phyloP scores from a whole-genome alignment of 2,888 invertebrate genomes.

The Argyra leucocephala region DNA sequence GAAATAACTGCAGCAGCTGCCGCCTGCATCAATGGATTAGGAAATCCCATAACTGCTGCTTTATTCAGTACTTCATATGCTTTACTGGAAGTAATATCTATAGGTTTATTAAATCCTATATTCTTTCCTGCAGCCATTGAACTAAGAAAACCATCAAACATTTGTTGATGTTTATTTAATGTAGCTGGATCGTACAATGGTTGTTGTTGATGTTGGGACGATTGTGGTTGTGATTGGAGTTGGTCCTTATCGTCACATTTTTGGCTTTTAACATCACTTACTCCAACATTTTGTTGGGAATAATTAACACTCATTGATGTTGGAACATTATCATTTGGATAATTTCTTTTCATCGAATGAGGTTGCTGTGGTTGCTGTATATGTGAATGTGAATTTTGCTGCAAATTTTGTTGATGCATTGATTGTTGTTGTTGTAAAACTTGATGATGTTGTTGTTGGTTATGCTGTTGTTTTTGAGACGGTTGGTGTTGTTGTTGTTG shows the following conservation, averaged over 20 bases:
- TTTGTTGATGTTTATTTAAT: slow-evolving; percentile 24
- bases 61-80: slow-evolving; percentile 44
- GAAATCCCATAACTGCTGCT: slow-evolving; percentile 40
- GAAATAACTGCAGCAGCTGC: slow-evolving; percentile 26
- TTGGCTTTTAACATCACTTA: background rate
- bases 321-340: background rate
- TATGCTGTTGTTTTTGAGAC: background rate
- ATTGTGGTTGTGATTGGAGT: slow-evolving; percentile 23
- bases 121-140: slow-evolving; percentile 39
- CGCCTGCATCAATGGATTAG: slow-evolving; percentile 32
- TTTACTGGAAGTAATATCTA: slow-evolving; percentile 38
- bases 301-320: background rate
- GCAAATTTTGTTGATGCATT: background rate
- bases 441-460: slow-evolving; percentile 12
- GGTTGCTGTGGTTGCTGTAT: slow-evolving; percentile 16
- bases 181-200: slow-evolving; percentile 16
- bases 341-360: background rate
- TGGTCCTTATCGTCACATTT: background rate
- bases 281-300: background rate
- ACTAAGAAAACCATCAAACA: slow-evolving; percentile 41
- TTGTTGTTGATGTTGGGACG: slow-evolving; percentile 20
- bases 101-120: slow-evolving; percentile 27
- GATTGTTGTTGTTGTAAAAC: slow-evolving; percentile 15
- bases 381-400: background rate
- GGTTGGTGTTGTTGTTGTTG: background rate